Evolutionary conservation across 1,140 invertebrate species (phyloP).

Genomic region (Halesus radiatus): DNA sequence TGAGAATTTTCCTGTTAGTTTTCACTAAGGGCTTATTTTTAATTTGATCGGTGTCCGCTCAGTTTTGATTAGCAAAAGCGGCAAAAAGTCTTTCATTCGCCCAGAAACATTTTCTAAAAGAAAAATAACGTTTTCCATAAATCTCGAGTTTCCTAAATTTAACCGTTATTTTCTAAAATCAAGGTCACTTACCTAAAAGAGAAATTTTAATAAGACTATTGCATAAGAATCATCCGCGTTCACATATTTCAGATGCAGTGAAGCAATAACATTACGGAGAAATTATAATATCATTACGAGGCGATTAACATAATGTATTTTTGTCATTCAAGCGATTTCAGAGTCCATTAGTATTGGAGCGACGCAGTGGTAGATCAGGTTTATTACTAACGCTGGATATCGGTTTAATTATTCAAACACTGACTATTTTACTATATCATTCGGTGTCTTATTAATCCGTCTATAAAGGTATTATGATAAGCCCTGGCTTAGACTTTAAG

Average conservation of each 20-base stretch:
- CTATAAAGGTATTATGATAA: too few species aligned
- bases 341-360: not conserved
- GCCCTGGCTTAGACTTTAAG: too few species aligned
- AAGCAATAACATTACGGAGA: slow-evolving; percentile 3
- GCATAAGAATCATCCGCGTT: not conserved
- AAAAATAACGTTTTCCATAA: too few species aligned
- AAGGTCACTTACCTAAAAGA: slow-evolving; percentile 7
- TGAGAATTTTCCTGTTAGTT: too few species aligned
- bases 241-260: slow-evolving; percentile 10
- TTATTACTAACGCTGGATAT: not conserved
- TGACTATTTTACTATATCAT: not conserved
- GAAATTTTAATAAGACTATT: not conserved
- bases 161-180: not conserved
- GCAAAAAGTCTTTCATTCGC: too few species aligned
- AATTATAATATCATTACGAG: not conserved
- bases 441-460: too few species aligned
- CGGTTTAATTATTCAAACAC: slow-evolving; percentile 13
- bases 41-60: too few species aligned
- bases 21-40: too few species aligned
- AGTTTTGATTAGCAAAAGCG: too few species aligned
- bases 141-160: too few species aligned
- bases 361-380: too few species aligned
- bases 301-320: slow-evolving; percentile 29
- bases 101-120: too few species aligned
- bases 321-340: slow-evolving; percentile 10